phyloP scores from a whole-genome alignment of 2,888 invertebrate species.

The Hyalella azteca region DNA sequence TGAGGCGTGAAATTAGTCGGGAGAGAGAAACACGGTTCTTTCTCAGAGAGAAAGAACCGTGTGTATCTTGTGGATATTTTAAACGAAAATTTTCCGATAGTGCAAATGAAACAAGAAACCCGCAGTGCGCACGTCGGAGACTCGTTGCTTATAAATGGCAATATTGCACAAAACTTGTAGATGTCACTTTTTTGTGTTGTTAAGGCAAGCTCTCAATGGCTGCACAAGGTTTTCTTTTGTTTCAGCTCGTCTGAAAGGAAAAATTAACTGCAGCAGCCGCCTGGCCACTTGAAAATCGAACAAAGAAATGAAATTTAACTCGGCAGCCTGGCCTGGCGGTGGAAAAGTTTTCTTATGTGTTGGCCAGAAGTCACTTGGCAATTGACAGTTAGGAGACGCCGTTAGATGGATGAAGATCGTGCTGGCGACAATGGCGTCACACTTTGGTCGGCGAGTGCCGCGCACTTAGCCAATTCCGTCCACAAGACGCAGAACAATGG shows the following conservation, averaged over 20 bases:
- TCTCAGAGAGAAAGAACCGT: too few relatives aligned
- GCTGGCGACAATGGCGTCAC: not conserved
- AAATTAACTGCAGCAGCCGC: conserved; percentile 13
- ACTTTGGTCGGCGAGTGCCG: not conserved
- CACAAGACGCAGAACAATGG: not conserved
- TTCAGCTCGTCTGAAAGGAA: not conserved
- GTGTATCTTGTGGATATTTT: too few relatives aligned
- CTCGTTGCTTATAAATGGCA: too few relatives aligned
- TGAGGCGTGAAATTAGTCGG: too few relatives aligned
- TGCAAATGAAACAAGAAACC: too few relatives aligned
- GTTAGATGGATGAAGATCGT: conserved; percentile 21
- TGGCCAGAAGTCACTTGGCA: not conserved
- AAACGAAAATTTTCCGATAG: too few relatives aligned
- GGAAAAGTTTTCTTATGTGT: conserved; percentile 22
- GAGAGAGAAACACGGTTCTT: too few relatives aligned
- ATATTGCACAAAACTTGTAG: too few relatives aligned
- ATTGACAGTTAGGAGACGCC: not conserved
- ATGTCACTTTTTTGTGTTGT: too few relatives aligned
- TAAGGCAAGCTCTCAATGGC: too few relatives aligned
- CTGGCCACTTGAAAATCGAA: not conserved
- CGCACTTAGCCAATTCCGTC: not conserved
- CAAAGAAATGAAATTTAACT: conserved; percentile 15
- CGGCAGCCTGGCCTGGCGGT: not conserved
- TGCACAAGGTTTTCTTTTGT: not conserved
- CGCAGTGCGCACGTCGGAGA: too few relatives aligned